Conservation (phyloP, 2,888 invertebrate species). For the Pseudanteris insignis region DNA sequence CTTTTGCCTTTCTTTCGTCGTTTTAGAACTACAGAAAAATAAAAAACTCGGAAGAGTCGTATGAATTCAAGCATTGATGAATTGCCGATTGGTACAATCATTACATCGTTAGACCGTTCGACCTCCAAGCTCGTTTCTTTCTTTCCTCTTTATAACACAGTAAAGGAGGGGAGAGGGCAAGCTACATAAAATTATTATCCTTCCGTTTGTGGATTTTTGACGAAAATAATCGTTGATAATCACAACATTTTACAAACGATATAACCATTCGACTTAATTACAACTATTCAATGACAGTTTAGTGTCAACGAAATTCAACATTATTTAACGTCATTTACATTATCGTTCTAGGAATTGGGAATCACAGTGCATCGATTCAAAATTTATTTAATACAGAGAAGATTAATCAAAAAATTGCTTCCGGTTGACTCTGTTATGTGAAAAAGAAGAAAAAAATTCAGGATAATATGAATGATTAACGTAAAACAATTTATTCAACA, state of each 20-base stretch:
- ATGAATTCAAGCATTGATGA: slow-evolving; percentile 30
- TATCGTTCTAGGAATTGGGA: too few species aligned
- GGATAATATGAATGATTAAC: not conserved
- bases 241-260: too few species aligned
- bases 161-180: slow-evolving; percentile 5
- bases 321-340: too few species aligned
- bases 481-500: not conserved
- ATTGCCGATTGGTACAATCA: slow-evolving; percentile 36
- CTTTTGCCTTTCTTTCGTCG: slow-evolving; percentile 16
- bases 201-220: slow-evolving; percentile 30
- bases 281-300: too few species aligned
- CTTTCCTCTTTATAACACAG: slow-evolving; percentile 25
- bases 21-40: slow-evolving; percentile 44
- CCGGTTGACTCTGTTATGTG: too few species aligned
- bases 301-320: too few species aligned
- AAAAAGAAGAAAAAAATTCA: slow-evolving; percentile 4
- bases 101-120: slow-evolving; percentile 33
- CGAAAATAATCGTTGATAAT: slow-evolving; percentile 20
- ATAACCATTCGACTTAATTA: too few species aligned
- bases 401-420: not conserved
- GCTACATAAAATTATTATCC: slow-evolving; percentile 15
- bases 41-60: slow-evolving; percentile 32
- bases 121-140: slow-evolving; percentile 36
- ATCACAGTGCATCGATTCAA: too few species aligned
- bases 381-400: too few species aligned